Base-by-base conservation (phyloP, 2,888 invertebrate species). In the Caenorhabditis drosophilae region DNA sequence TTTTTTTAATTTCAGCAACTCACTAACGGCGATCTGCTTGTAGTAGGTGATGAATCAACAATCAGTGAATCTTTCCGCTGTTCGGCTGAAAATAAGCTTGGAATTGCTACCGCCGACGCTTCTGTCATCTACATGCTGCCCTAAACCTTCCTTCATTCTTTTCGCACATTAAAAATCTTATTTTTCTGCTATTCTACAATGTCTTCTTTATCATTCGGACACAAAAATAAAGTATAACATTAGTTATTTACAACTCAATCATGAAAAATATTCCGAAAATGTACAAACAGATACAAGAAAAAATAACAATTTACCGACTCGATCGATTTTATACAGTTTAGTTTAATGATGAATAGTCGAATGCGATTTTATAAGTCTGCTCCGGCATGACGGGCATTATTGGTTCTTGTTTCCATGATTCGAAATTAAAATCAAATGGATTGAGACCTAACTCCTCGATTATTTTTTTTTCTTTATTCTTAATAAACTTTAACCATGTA, bases 11-110 rank as follows among this genome's bases (percentile, higher is more conserved):
- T 52, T 27, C 53, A 63, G 63, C 63, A 63, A 45, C 52, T 63
- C 23, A 23, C 50, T 16, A 70, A 70, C 48, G 67, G 67, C 9
- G 70, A 70, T 46, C 50, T 70, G n/a, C 38, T 70, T 4, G 47
- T 67, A 15, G 50, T 70, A 18, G 67, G 58, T 11, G 64, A 63
- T 48, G 67, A 61, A n/a, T 31, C 52, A 15, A 47, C 51, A 3
- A 60, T 68, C 16, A 50, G 66, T 12, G 68, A 66, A 36, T 66
- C 68, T 11, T 68, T 72, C 55, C 56, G 68, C 9, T 72, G 71
- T 34, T 55, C 55, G 9, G 71, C 71, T 22, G 49, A 51, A 25
- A 72, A 72, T 16, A 9, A 47, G 11, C 38, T 46, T 11, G 68
- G 71, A 20, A 36, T 54, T 23, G 67, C 46, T 16, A 44, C 51